Base-by-base conservation (phyloP, 2,797 vertebrate genomes). In the Meriones psammophilus region DNA sequence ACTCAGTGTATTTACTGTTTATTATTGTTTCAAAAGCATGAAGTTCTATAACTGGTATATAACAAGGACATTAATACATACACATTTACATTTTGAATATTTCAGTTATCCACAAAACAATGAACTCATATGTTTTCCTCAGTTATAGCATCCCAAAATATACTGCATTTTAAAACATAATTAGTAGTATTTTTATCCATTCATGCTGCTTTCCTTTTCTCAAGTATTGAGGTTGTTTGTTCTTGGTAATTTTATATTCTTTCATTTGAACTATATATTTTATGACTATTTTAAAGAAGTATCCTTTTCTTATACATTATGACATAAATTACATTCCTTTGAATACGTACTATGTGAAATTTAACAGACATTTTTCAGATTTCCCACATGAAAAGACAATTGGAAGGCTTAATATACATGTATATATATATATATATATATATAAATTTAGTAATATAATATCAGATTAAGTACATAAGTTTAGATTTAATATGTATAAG, bases 351-450 rank as follows among this genome's bases (percentile, higher is more conserved):
- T 13, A 60, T 36, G 50, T n/a, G 10, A 86, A 7, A 39, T 92
- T 83, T 46, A 54, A 86, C 10, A 42, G 46, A 8, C 15, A 66
- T 89, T 71, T 96, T 20, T 20, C 9, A 64, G 2, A 30, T 91
- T 92, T 96, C 87, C 79, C 66, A 93, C 1, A 24, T 76, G 22
- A 71, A 92, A 92, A 68, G 14, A 50, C 64, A 79, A 69, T n/a
- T 42, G 30, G 20, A 88, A 13, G 8, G 1, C 79, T 54, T 10
- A 58, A 88, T 85, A 22, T 24, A n/a, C 66, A 42, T 39, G 22
- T 1, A 20, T 9, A 20, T 20, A 9, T 3, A 17, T 46, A 74
- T 42, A 12, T 5, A 71, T 6, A 69, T 33, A 69, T 2, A 26
- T 9, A 30, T 15, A 36, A 28, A 15, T 6, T 3, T 76, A 15